These are phyloP conservation scores for Chaenodraco wilsoni DNA, from an alignment of 2,797 vertebrate species.

Conservation along the genomic window DNA sequence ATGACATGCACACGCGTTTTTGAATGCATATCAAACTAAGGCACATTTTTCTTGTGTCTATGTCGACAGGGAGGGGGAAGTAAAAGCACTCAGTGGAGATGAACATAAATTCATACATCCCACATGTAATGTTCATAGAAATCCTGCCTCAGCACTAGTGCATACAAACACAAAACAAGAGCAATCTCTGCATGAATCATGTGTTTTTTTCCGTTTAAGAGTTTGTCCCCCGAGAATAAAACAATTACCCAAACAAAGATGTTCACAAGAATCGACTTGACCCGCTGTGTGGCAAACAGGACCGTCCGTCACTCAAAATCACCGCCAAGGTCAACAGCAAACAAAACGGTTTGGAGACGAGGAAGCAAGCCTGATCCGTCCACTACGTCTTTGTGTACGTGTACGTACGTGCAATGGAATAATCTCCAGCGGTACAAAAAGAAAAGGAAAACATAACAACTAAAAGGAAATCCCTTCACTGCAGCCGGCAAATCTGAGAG, in stretches of 20 bases:
- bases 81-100: slow-evolving; percentile 28
- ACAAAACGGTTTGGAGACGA: slow-evolving; percentile 31
- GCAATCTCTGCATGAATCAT: slow-evolving; percentile 29
- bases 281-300: slow-evolving; percentile 25
- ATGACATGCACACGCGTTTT: slow-evolving; percentile 51
- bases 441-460: slow-evolving; percentile 66
- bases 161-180: slow-evolving; percentile 25
- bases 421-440: slow-evolving; percentile 51
- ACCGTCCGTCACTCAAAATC: slow-evolving; percentile 61
- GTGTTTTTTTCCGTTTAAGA: slow-evolving; percentile 5
- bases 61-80: slow-evolving; percentile 7
- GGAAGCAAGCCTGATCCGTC: slow-evolving; percentile 23
- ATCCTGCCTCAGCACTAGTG: slow-evolving; percentile 15
- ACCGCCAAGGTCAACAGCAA: slow-evolving; percentile 55
- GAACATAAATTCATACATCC: slow-evolving; percentile 42
- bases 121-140: slow-evolving; percentile 38
- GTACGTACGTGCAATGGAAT: slow-evolving; percentile 37
- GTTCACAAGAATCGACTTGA: slow-evolving; percentile 45
- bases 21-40: slow-evolving; percentile 43
- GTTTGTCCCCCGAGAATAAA: slow-evolving; percentile 37
- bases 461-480: slow-evolving; percentile 78
- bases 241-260: slow-evolving; percentile 60
- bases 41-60: background rate
- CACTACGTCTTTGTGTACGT: slow-evolving; percentile 28
- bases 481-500: slow-evolving; percentile 78